phyloP scores from a whole-genome alignment of 2,113 vertebrate species.

The Peromyscus maniculatus region DNA sequence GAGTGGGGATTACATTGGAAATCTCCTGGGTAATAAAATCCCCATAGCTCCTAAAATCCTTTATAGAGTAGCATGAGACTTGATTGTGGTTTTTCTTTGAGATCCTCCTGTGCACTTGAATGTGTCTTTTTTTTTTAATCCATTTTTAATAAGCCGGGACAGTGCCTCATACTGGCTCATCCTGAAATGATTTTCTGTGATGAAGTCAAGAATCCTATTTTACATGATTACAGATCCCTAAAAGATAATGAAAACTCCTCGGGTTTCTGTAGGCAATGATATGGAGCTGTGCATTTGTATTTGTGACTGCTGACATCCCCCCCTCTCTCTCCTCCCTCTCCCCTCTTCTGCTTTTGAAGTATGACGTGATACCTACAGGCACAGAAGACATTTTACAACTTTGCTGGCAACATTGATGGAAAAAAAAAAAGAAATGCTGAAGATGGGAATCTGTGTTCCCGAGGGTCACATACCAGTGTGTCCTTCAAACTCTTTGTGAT shows the following conservation, averaged over 20 bases:
- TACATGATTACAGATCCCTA: neutral
- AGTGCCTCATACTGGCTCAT: too few relatives aligned
- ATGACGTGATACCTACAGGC: too few relatives aligned
- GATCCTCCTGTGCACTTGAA: neutral
- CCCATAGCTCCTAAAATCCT: neutral
- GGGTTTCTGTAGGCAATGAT: neutral
- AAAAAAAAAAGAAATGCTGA: neutral
- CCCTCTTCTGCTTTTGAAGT: neutral
- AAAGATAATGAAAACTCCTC: neutral
- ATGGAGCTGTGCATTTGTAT: neutral
- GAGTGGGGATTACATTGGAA: neutral
- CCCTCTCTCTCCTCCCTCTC: accelerated
- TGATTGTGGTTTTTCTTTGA: neutral
- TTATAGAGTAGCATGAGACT: neutral
- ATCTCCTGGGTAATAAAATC: neutral
- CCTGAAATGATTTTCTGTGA: neutral
- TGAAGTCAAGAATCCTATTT: neutral
- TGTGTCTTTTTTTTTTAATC: neutral
- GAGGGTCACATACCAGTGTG: neutral
- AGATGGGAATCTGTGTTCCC: neutral
- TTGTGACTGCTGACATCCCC: neutral
- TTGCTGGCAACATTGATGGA: neutral
- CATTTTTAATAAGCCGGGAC: neutral
- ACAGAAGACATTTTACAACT: neutral
- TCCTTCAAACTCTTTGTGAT: neutral